Percentiles rank a stretch among this genome's conserved stretches.
Conservation (phyloP, 2,797 vertebrate genomes). For the Silurus aristotelis region DNA sequence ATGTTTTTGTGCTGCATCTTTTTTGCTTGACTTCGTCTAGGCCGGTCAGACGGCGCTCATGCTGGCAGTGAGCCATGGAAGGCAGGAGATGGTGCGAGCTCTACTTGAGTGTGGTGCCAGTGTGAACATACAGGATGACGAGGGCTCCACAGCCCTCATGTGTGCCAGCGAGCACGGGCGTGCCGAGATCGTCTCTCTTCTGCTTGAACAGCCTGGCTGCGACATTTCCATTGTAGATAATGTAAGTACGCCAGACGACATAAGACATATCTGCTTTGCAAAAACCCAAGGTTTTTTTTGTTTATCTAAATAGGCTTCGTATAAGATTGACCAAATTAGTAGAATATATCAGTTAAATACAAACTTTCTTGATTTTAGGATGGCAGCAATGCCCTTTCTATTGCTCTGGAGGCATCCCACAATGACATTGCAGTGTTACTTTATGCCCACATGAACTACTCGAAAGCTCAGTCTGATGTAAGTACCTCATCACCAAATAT, state of each 20-base stretch:
- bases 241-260: slow-evolving; percentile 69
- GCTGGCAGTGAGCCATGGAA: slow-evolving; percentile 90
- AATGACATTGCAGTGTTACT: slow-evolving; percentile 84
- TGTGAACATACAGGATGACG: slow-evolving; percentile 88
- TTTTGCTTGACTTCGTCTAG: slow-evolving; percentile 65
- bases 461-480: slow-evolving; percentile 69
- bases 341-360: not conserved
- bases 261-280: not conserved
- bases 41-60: slow-evolving; percentile 93
- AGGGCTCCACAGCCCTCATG: slow-evolving; percentile 94
- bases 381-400: slow-evolving; percentile 82
- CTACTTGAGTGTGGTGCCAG: slow-evolving; percentile 84
- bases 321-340: not conserved
- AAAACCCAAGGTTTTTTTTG: not conserved
- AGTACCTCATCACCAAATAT: slow-evolving; percentile 41
- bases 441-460: slow-evolving; percentile 82
- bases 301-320: not conserved
- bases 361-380: slow-evolving; percentile 64
- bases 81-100: slow-evolving; percentile 89
- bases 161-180: slow-evolving; percentile 92
- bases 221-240: slow-evolving; percentile 85
- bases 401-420: slow-evolving; percentile 80
- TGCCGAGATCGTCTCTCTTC: slow-evolving; percentile 84
- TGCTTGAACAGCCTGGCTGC: slow-evolving; percentile 87
- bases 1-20: not conserved